Base-by-base conservation (phyloP, 2,113 vertebrate genomes). In the Halichoerus grypus region DNA sequence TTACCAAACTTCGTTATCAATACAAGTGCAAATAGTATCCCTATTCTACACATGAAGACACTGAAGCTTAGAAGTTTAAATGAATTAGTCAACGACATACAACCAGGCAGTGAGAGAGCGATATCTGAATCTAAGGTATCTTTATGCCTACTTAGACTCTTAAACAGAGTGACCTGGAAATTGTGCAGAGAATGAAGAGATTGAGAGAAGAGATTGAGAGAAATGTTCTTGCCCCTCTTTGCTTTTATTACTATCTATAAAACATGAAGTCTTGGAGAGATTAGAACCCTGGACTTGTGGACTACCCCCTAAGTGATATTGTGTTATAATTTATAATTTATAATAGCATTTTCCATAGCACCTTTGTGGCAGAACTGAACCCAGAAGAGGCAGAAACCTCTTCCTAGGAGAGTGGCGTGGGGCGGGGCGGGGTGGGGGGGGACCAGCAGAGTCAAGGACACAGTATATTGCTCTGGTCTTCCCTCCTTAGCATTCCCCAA, bases 231-330 rank as follows among this genome's bases (percentile, higher is more conserved):
- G n/a, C 9, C 26, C n/a, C 22, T 74, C 33, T 80, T 65, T 22
- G 14, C 42, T 33, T 91, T n/a, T 86, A 39, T 61, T 55, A 69
- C 8, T 55, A 28, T 51, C 24, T 67, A 13, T 36, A 49, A 71
- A 95, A 86, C 31, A 71, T 39, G 5, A 59, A 67, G 11, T 88
- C 39, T 63, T 91, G 53, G 16, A 94, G 18, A 46, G 2, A 42
- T 28, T 89, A 61, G 42, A 95, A 84, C 4, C 2, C 46, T 81
- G 28, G 42, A 4, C 10, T 77, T 95, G 9, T 55, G 80, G 94
- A 85, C 31, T 4, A 51, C 4, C 7, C 1, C 0, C 36, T 31
- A 15, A 18, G 3, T 5, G 7, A 0, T 22, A 76, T 0, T 33
- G 2, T 19, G 24, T 53, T 93, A 94, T 26, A 87, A 74, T 31